phyloP scores from a whole-genome alignment of 2,113 vertebrate species.

The Seriola dumerili region DNA sequence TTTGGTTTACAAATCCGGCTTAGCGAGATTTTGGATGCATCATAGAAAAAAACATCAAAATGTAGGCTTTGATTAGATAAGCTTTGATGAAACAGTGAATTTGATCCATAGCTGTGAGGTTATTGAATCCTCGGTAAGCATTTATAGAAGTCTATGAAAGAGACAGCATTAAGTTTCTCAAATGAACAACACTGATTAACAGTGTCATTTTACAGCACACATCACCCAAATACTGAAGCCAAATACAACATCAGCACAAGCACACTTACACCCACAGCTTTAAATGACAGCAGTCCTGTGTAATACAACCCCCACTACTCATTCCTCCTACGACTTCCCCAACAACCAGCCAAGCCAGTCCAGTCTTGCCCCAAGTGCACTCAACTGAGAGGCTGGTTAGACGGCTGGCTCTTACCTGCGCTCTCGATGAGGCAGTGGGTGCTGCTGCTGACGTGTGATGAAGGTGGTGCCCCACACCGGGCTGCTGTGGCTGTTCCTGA shows the following conservation, averaged over 20 bases:
- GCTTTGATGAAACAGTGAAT: constrained; percentile 57
- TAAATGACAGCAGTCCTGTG: constrained; percentile 4
- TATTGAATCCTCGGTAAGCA: constrained; percentile 47
- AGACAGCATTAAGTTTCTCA: constrained; percentile 15
- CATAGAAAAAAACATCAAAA: constrained; percentile 70
- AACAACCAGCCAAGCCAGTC: constrained; percentile 6
- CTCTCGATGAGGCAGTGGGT: constrained; percentile 84
- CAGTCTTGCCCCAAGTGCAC: background rate
- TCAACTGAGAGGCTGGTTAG: constrained; percentile 1
- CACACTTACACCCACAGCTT: background rate
- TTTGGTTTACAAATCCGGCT: constrained; percentile 76
- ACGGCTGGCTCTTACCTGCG: constrained; percentile 88
- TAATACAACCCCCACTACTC: constrained; percentile 14
- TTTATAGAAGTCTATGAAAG: constrained; percentile 32
- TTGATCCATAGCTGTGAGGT: constrained; percentile 47
- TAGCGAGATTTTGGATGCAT: constrained; percentile 71
- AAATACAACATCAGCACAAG: constrained; percentile 6
- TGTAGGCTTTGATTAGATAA: constrained; percentile 73
- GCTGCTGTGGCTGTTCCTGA: constrained; percentile 90
- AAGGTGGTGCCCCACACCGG: constrained; percentile 91
- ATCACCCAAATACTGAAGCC: constrained; percentile 4
- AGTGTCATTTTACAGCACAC: background rate
- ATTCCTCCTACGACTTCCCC: background rate
- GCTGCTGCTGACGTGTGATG: constrained; percentile 90
- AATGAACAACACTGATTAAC: background rate